Evolutionary conservation across 2,888 invertebrate genomes (phyloP).

Genomic region (Dynastes tityus): DNA sequence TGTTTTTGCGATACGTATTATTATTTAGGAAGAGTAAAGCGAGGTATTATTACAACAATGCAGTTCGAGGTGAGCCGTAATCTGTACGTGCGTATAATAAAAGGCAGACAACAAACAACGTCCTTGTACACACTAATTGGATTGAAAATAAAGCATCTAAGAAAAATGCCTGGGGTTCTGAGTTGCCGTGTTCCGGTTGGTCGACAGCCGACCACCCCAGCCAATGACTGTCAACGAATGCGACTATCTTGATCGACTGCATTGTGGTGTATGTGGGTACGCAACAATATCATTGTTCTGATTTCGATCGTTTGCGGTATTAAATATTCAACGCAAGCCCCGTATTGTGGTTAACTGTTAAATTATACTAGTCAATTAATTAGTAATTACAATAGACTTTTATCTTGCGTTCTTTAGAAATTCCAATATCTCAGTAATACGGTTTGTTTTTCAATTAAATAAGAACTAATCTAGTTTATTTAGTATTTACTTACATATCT

Average conservation of each 20-base stretch:
- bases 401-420: too few species aligned
- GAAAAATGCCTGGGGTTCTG: slow-evolving; percentile 51
- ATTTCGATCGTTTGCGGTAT: slow-evolving; percentile 21
- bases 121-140: slow-evolving; percentile 52
- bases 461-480: too few species aligned
- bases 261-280: slow-evolving; percentile 36
- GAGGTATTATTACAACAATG: slow-evolving; percentile 30
- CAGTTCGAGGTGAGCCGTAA: slow-evolving; percentile 34
- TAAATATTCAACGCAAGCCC: slow-evolving; percentile 20
- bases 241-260: slow-evolving; percentile 52
- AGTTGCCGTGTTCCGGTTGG: slow-evolving; percentile 52
- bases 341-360: not conserved
- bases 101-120: slow-evolving; percentile 48
- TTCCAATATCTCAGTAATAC: too few species aligned
- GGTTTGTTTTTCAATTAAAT: too few species aligned
- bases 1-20: slow-evolving; percentile 1
- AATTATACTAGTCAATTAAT: not conserved
- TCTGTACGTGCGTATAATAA: slow-evolving; percentile 43
- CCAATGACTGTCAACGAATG: slow-evolving; percentile 51
- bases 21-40: slow-evolving; percentile 5
- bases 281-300: slow-evolving; percentile 31
- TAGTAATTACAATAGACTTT: not conserved
- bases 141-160: slow-evolving; percentile 52
- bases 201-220: slow-evolving; percentile 47
- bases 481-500: too few species aligned